These are phyloP conservation scores for Orestias chungarensis DNA, from an alignment of 2,797 vertebrate species.

Conservation along the genomic window DNA sequence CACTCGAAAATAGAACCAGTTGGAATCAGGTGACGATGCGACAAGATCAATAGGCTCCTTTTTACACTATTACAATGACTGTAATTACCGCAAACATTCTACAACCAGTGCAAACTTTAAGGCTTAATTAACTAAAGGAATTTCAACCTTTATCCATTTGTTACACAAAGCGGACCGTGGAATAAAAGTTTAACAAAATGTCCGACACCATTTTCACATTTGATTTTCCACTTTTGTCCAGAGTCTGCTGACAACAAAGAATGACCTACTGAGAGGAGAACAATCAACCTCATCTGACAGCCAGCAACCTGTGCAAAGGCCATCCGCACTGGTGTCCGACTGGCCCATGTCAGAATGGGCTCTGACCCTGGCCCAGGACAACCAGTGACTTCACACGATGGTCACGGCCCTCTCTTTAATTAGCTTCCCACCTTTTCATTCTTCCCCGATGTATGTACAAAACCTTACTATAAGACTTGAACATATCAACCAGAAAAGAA, in stretches of 20 bases:
- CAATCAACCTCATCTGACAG: constrained; percentile 82
- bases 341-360: constrained; percentile 68
- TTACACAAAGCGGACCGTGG: neutral
- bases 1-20: too few relatives aligned
- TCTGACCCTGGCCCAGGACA: constrained; percentile 74
- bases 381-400: constrained; percentile 61
- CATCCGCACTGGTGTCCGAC: constrained; percentile 73
- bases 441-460: constrained; percentile 61
- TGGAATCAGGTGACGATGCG: too few relatives aligned
- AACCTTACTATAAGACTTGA: constrained; percentile 71
- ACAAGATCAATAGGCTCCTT: too few relatives aligned
- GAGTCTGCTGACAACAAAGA: constrained; percentile 70
- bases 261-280: constrained; percentile 74
- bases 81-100: too few relatives aligned
- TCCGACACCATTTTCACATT: neutral
- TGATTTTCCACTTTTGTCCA: constrained; percentile 44
- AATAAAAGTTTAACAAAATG: neutral
- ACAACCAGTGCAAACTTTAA: too few relatives aligned
- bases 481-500: constrained; percentile 79
- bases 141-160: neutral
- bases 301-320: constrained; percentile 85
- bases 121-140: neutral
- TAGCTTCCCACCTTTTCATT: constrained; percentile 58
- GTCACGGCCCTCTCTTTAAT: constrained; percentile 67
- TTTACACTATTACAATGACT: too few relatives aligned